A percentile compares a stretch with the other conserved stretches of the same genome.
phyloP scores from a whole-genome alignment of 2,888 invertebrate species.

The Ormyrus rosae region DNA sequence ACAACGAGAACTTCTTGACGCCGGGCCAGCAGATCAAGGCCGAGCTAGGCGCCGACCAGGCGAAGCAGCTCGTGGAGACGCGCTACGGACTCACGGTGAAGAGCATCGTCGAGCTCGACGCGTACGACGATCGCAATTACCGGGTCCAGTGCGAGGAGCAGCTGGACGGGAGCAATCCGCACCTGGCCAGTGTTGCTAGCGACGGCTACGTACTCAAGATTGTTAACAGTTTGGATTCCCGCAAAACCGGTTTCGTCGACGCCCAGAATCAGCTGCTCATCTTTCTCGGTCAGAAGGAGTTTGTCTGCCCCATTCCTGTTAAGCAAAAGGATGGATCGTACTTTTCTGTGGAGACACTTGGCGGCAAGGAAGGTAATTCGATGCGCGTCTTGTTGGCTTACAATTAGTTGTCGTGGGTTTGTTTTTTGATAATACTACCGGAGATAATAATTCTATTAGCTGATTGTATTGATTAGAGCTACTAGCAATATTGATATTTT shows the following conservation, averaged over 20 bases:
- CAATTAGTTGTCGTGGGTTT: no score
- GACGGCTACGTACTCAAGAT: slow-evolving; percentile 89
- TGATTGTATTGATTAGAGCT: no score
- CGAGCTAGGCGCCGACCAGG: slow-evolving; percentile 77
- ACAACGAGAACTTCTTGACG: slow-evolving; percentile 67
- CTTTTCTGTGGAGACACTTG: slow-evolving; percentile 77
- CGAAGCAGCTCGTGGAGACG: slow-evolving; percentile 77
- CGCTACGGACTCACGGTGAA: slow-evolving; percentile 81
- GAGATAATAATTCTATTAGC: no score
- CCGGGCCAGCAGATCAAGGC: slow-evolving; percentile 81
- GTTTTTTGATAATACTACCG: no score
- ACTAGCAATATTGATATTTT: no score
- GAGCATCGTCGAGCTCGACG: slow-evolving; percentile 81
- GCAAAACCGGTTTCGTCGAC: slow-evolving; percentile 81
- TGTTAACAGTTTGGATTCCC: slow-evolving; percentile 88
- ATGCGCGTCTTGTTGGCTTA: no score
- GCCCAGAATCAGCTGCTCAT: slow-evolving; percentile 87
- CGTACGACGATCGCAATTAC: slow-evolving; percentile 89
- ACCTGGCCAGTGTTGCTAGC: slow-evolving; percentile 78
- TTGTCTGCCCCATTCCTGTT: slow-evolving; percentile 84
- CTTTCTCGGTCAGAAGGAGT: slow-evolving; percentile 81
- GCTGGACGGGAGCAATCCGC: slow-evolving; percentile 80
- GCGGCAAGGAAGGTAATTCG: slow-evolving; percentile 69
- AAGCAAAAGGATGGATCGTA: slow-evolving; percentile 82
- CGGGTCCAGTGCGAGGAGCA: slow-evolving; percentile 80